phyloP scores from a whole-genome alignment of 2,888 invertebrate species.

The Hirtodrosophila cameraria region DNA sequence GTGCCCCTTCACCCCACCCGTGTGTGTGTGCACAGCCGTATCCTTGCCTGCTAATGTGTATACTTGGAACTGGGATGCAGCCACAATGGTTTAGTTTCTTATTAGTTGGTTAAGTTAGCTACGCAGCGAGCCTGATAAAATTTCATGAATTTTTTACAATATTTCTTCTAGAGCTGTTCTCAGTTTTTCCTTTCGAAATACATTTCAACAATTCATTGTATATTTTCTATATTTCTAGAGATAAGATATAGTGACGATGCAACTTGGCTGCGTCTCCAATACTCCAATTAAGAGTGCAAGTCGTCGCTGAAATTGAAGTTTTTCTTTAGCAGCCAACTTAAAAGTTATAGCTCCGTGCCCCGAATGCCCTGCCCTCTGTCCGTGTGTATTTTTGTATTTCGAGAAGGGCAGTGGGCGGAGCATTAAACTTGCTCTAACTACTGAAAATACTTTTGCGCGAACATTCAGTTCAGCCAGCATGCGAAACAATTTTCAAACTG shows the following conservation, averaged over 20 bases:
- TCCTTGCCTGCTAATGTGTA: slow-evolving; percentile 10
- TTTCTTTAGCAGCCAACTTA: slow-evolving; percentile 13
- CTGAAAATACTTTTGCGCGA: slow-evolving; percentile 42
- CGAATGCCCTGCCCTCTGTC: not conserved
- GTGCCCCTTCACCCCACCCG: not conserved
- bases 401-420: not conserved
- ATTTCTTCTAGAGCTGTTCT: not conserved
- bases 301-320: slow-evolving; percentile 31
- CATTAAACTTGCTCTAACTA: slow-evolving; percentile 48
- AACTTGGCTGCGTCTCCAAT: slow-evolving; percentile 25
- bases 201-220: not conserved
- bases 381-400: not conserved
- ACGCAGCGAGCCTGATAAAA: slow-evolving; percentile 9
- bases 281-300: slow-evolving; percentile 67
- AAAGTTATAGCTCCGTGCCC: slow-evolving; percentile 22
- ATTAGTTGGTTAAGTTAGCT: slow-evolving; percentile 11
- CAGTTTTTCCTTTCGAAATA: not conserved
- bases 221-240: slow-evolving; percentile 4
- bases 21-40: too few species aligned
- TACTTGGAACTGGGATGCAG: slow-evolving; percentile 12
- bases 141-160: not conserved
- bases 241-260: slow-evolving; percentile 6
- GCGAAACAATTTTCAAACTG: slow-evolving; percentile 70
- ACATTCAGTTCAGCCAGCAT: slow-evolving; percentile 39
- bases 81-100: slow-evolving; percentile 38